Evolutionary conservation across 2,113 vertebrate species (phyloP).

Genomic region (Psittacula cyanocephala): DNA sequence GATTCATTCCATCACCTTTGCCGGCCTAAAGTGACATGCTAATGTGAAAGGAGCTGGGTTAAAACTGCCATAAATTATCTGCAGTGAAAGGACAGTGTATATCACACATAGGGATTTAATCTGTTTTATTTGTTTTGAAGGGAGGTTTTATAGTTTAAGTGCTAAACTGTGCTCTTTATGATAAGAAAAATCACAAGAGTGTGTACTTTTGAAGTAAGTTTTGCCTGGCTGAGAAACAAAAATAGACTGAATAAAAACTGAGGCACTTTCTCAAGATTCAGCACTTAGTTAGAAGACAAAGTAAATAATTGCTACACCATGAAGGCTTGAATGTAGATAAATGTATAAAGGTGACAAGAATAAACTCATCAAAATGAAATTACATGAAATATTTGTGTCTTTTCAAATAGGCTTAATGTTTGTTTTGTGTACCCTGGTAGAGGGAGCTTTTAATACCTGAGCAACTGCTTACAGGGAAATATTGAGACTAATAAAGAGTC

Average conservation of each 20-base stretch:
- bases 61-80: neutral
- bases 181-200: neutral
- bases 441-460: neutral
- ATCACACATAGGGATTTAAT: neutral
- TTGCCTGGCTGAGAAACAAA: neutral
- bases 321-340: neutral
- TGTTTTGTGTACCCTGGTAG: neutral
- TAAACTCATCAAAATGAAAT: neutral
- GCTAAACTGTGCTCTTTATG: neutral
- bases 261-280: neutral
- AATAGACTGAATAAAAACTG: neutral
- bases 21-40: too few relatives aligned
- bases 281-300: neutral
- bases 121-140: neutral
- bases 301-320: neutral
- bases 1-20: neutral
- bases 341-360: neutral
- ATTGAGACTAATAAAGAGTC: neutral
- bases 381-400: neutral
- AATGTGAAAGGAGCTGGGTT: neutral
- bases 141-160: neutral
- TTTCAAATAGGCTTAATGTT: neutral
- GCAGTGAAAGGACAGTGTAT: neutral
- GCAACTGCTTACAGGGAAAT: neutral
- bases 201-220: neutral